These are phyloP conservation scores for Aurelia sp. DNA, from an alignment of 30 jellyfish, hydroid and myxozoan species.

Conservation along the genomic window DNA sequence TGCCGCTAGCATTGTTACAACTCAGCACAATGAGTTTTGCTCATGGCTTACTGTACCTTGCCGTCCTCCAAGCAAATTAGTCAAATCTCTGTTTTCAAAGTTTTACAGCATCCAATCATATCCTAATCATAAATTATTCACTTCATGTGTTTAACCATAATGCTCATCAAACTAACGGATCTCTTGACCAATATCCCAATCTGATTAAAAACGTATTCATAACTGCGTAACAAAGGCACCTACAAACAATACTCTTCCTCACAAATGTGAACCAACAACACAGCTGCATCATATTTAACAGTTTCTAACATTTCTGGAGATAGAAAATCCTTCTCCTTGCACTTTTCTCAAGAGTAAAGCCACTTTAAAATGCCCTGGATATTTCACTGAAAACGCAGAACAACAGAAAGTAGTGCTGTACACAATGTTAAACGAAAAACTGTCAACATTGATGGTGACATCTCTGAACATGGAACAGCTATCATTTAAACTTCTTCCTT, in stretches of 20 bases:
- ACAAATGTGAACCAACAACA: background rate
- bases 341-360: no score
- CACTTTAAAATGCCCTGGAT: no score
- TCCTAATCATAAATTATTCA: constrained; percentile 26
- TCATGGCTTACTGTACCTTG: no score
- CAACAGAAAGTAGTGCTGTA: no score
- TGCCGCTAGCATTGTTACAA: no score
- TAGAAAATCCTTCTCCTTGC: no score
- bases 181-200: constrained; percentile 36
- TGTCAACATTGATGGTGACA: no score
- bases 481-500: no score
- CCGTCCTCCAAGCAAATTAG: background rate
- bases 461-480: no score
- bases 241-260: background rate
- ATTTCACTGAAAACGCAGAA: no score
- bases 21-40: no score
- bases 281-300: background rate
- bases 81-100: background rate
- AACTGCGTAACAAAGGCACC: constrained; percentile 20
- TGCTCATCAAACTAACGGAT: constrained; percentile 29
- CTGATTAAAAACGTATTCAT: constrained; percentile 46
- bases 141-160: constrained; percentile 50
- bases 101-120: background rate
- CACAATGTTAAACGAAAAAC: no score
- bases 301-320: background rate